Conservation (phyloP, 2,113 vertebrate genomes). For the Stegostoma tigrinum region DNA sequence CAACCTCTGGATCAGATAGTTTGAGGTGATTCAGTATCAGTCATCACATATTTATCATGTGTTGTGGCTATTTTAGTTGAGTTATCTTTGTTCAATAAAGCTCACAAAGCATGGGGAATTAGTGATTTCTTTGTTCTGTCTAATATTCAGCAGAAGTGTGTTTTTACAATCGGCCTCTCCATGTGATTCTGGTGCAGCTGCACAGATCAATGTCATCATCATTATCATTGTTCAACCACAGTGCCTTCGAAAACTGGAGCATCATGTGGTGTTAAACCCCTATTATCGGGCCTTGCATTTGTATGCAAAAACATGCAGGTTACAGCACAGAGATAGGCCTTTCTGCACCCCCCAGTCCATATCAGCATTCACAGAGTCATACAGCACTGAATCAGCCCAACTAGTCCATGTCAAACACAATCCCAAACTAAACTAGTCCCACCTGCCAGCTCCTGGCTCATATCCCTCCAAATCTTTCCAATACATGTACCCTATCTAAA, state of each 20-base stretch:
- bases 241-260: neutral
- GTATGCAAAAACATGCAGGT: neutral
- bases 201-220: neutral
- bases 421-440: too few relatives aligned
- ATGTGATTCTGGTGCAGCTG: neutral
- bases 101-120: neutral
- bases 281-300: neutral
- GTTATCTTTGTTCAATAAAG: neutral
- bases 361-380: neutral
- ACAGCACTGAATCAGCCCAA: too few relatives aligned
- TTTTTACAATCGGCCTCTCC: neutral
- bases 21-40: neutral
- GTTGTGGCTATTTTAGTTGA: neutral
- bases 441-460: too few relatives aligned
- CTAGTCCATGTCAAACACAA: too few relatives aligned
- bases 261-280: neutral
- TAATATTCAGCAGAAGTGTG: neutral
- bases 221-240: neutral
- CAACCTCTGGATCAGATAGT: neutral
- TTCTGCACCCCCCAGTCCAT: neutral
- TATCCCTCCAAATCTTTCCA: too few relatives aligned
- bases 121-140: neutral
- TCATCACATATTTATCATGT: slow-evolving; percentile 2
- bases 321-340: neutral
- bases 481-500: too few relatives aligned